A percentile compares a stretch with the other conserved stretches of the same genome.
Conservation (phyloP, 2,797 vertebrate species). For the Gephyroberyx darwinii region DNA sequence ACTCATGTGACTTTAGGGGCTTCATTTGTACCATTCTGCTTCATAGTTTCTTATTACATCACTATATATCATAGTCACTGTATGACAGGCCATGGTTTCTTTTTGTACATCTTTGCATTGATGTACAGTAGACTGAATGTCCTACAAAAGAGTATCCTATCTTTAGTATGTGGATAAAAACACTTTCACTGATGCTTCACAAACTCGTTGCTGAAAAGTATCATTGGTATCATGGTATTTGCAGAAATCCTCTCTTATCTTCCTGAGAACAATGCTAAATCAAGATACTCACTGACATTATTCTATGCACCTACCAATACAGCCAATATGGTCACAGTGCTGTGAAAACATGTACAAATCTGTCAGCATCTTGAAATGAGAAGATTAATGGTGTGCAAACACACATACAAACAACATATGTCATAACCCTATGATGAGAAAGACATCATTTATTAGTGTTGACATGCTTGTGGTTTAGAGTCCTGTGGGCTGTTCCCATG, state of each 20-base stretch:
- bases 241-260: not conserved
- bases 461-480: slow-evolving; percentile 33
- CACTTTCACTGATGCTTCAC: not conserved
- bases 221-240: not conserved
- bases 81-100: slow-evolving; percentile 11
- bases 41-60: slow-evolving; percentile 23
- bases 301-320: not conserved
- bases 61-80: slow-evolving; percentile 26
- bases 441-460: slow-evolving; percentile 48
- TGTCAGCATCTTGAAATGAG: slow-evolving; percentile 4
- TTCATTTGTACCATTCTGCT: slow-evolving; percentile 32
- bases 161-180: not conserved
- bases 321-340: not conserved
- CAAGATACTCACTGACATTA: not conserved
- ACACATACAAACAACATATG: slow-evolving; percentile 40
- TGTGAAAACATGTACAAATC: not conserved
- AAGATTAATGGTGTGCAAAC: slow-evolving; percentile 22
- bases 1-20: slow-evolving; percentile 25
- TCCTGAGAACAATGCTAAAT: not conserved
- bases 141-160: not conserved
- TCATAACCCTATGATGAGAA: slow-evolving; percentile 34
- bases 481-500: slow-evolving; percentile 46
- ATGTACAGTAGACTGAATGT: not conserved
- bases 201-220: not conserved
- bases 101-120: slow-evolving; percentile 2